phyloP scores from a whole-genome alignment of 2,888 invertebrate genomes.

The Hypomecis atomaria region DNA sequence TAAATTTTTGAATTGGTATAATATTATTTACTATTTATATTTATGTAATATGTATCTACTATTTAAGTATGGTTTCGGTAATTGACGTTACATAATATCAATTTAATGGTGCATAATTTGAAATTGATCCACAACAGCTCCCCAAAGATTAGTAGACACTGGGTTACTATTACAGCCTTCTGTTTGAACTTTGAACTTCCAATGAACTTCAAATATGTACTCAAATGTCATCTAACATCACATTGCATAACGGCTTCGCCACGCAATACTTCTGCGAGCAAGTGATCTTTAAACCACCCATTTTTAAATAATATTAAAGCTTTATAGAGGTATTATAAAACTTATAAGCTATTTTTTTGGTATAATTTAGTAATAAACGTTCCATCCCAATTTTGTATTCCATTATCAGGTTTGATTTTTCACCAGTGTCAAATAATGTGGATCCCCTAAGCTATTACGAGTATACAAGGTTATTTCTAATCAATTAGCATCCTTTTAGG shows the following conservation, averaged over 20 bases:
- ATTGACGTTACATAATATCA: no score
- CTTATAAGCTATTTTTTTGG: neutral
- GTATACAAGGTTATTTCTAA: no score
- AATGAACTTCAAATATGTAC: slow-evolving; percentile 25
- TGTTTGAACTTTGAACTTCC: slow-evolving; percentile 32
- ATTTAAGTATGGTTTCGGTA: no score
- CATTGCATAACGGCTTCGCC: slow-evolving; percentile 19
- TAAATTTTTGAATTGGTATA: no score
- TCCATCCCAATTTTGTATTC: no score
- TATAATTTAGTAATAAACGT: neutral
- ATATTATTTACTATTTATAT: no score
- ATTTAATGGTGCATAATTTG: neutral
- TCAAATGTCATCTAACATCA: slow-evolving; percentile 26
- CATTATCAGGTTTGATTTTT: no score
- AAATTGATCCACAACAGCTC: neutral
- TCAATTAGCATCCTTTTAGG: no score
- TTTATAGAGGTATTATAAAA: no score
- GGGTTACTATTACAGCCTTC: neutral
- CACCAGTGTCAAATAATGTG: no score
- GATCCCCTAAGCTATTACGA: no score
- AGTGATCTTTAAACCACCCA: slow-evolving; percentile 15
- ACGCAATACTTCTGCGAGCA: slow-evolving; percentile 13
- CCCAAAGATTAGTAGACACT: neutral
- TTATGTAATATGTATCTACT: no score
- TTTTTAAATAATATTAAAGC: neutral